These are phyloP conservation scores for Sphaeridia pumilis DNA, from an alignment of 2,888 invertebrate species.

Conservation along the genomic window DNA sequence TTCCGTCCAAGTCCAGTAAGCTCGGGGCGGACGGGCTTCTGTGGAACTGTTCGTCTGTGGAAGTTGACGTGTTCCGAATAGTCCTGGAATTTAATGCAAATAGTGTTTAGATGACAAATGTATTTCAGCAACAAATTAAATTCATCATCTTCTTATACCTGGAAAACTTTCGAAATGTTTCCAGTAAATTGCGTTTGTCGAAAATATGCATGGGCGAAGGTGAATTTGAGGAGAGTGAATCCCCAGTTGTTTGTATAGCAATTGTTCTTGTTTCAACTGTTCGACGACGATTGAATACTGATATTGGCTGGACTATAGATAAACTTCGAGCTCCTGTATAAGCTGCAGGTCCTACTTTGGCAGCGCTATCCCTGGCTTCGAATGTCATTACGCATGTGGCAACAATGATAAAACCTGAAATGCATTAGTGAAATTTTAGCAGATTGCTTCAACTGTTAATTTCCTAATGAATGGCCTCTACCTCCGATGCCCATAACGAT, in stretches of 20 bases:
- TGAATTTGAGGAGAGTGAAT: slow-evolving; percentile 18
- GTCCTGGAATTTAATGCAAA: slow-evolving; percentile 19
- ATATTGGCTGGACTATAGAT: slow-evolving; percentile 1
- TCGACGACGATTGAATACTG: slow-evolving; percentile 18
- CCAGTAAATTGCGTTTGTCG: slow-evolving; percentile 32
- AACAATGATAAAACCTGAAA: slow-evolving; percentile 78
- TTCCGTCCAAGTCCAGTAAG: slow-evolving; percentile 16
- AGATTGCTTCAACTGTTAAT: background rate
- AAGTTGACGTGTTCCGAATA: slow-evolving; percentile 25
- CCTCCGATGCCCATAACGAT: slow-evolving; percentile 96
- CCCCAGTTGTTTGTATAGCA: slow-evolving; percentile 30
- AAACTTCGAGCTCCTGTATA: slow-evolving; percentile 3
- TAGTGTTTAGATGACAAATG: background rate
- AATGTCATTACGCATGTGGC: slow-evolving; percentile 98
- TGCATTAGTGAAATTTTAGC: background rate
- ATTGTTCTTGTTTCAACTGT: slow-evolving; percentile 31
- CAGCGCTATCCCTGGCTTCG: slow-evolving; percentile 87
- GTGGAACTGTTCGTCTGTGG: slow-evolving; percentile 31
- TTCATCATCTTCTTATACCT: slow-evolving; percentile 16
- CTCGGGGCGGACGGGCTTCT: slow-evolving; percentile 33
- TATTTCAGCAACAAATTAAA: background rate
- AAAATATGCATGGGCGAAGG: slow-evolving; percentile 25
- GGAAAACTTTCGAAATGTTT: slow-evolving; percentile 35
- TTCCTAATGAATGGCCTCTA: slow-evolving; percentile 38
- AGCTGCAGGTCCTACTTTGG: slow-evolving; percentile 51